Evolutionary conservation across 2,888 invertebrate species (phyloP).

Genomic region (Conus canariensis): DNA sequence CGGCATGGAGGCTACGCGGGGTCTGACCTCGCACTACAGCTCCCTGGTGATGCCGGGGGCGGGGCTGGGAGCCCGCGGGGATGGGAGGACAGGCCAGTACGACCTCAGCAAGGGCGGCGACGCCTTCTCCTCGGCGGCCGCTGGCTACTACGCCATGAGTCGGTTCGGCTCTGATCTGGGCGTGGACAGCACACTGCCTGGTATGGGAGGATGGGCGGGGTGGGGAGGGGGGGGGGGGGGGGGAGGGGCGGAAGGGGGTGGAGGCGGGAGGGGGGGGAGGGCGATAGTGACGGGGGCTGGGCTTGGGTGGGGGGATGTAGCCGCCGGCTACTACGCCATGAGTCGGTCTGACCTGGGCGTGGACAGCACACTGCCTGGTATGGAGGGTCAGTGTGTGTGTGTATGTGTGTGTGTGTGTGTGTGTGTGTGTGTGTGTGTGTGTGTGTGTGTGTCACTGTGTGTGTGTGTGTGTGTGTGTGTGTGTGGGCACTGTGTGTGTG

Average conservation of each 20-base stretch:
- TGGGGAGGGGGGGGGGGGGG: not conserved
- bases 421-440: too few relatives aligned
- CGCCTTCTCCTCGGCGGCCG: slow-evolving; percentile 49
- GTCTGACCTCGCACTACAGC: slow-evolving; percentile 74
- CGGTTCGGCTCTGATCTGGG: slow-evolving; percentile 54
- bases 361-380: slow-evolving; percentile 54
- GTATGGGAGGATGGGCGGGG: slow-evolving; percentile 17
- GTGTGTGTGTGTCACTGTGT: too few relatives aligned
- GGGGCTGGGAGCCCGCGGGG: slow-evolving; percentile 49
- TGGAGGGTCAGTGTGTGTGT: too few relatives aligned
- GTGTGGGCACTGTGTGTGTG: too few relatives aligned
- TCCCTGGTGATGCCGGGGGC: slow-evolving; percentile 80
- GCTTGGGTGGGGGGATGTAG: not conserved
- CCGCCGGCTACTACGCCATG: slow-evolving; percentile 50
- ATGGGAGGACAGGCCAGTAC: slow-evolving; percentile 50
- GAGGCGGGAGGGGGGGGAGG: not conserved
- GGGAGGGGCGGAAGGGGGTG: not conserved
- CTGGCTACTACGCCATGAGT: slow-evolving; percentile 55
- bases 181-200: slow-evolving; percentile 54
- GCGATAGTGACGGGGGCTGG: not conserved
- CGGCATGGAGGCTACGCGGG: slow-evolving; percentile 55
- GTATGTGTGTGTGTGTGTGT: too few relatives aligned
- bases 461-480: too few relatives aligned
- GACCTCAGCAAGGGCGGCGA: slow-evolving; percentile 54
- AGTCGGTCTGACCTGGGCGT: slow-evolving; percentile 54